Evolutionary conservation across 1,140 invertebrate species (phyloP).

Genomic region (Drosophila punjabiensis): DNA sequence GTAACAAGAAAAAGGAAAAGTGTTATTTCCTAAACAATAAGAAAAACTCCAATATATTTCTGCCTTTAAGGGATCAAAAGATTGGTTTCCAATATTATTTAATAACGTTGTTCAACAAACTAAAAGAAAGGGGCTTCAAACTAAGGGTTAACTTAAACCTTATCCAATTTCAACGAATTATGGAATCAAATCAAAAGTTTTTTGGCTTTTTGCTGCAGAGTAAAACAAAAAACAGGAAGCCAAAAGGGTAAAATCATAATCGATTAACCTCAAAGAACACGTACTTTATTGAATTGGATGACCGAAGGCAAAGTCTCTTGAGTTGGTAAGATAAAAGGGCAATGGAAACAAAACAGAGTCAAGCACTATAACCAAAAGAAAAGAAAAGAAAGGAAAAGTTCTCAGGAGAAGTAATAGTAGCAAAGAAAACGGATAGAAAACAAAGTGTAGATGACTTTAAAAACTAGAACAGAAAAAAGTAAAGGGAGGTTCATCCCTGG

Average conservation of each 20-base stretch:
- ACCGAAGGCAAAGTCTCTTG: conserved; percentile 4
- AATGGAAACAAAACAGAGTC: not conserved
- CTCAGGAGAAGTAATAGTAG: not conserved
- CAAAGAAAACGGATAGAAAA: not conserved
- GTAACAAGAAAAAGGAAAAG: not conserved
- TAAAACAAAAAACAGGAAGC: no score
- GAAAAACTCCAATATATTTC: not conserved
- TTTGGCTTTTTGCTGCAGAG: not conserved
- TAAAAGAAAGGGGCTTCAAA: not conserved
- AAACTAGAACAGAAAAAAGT: not conserved
- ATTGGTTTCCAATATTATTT: not conserved
- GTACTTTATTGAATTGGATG: conserved; percentile 18
- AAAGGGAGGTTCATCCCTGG: not conserved
- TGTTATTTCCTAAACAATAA: not conserved
- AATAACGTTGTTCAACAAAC: not conserved
- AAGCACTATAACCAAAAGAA: not conserved
- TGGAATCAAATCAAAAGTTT: conserved; percentile 1
- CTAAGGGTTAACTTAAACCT: not conserved
- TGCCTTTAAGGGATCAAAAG: not conserved
- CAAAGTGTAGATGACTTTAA: not conserved
- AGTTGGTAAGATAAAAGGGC: conserved; percentile 1
- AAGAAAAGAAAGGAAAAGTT: not conserved
- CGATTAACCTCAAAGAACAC: conserved; percentile 13
- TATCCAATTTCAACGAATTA: conserved; percentile 1
- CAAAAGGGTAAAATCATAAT: conserved; percentile 13